These are phyloP conservation scores for Habroteleia sp. DNA, from an alignment of 2,888 invertebrate genomes.

Conservation along the genomic window DNA sequence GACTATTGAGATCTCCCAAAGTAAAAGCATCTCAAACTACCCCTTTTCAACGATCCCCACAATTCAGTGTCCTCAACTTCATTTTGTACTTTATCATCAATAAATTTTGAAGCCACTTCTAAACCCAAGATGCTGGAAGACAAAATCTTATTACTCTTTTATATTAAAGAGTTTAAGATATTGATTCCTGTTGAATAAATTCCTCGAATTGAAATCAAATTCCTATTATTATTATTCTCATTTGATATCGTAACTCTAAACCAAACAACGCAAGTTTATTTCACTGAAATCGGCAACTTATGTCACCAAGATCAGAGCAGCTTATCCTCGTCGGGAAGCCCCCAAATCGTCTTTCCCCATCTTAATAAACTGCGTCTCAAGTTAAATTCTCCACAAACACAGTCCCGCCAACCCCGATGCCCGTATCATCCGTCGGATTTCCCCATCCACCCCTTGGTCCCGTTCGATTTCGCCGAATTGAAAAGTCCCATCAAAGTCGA, in stretches of 20 bases:
- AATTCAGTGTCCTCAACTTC: slow-evolving; percentile 17
- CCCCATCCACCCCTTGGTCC: neutral
- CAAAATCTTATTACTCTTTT: slow-evolving; percentile 22
- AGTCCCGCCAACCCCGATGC: too few relatives aligned
- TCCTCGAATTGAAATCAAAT: neutral
- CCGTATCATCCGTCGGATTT: neutral
- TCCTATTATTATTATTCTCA: too few relatives aligned
- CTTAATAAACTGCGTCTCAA: too few relatives aligned
- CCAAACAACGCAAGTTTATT: too few relatives aligned
- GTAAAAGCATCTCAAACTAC: slow-evolving; percentile 24
- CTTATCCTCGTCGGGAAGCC: too few relatives aligned
- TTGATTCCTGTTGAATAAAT: too few relatives aligned
- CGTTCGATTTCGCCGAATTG: neutral
- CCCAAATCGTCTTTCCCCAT: too few relatives aligned
- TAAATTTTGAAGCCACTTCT: slow-evolving; percentile 23
- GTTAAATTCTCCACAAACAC: too few relatives aligned
- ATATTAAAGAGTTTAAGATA: too few relatives aligned
- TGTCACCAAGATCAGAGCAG: too few relatives aligned
- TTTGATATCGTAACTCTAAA: too few relatives aligned
- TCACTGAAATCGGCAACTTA: too few relatives aligned
- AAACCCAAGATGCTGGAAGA: slow-evolving; percentile 12
- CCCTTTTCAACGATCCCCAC: slow-evolving; percentile 32
- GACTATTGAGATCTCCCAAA: slow-evolving; percentile 27
- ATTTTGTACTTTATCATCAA: slow-evolving; percentile 17
- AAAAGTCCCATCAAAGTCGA: slow-evolving; percentile 2